A percentile compares a stretch with the other conserved stretches of the same genome.
These are phyloP conservation scores for Salvator merianae DNA, from an alignment of 2,113 vertebrate species.

Conservation along the genomic window DNA sequence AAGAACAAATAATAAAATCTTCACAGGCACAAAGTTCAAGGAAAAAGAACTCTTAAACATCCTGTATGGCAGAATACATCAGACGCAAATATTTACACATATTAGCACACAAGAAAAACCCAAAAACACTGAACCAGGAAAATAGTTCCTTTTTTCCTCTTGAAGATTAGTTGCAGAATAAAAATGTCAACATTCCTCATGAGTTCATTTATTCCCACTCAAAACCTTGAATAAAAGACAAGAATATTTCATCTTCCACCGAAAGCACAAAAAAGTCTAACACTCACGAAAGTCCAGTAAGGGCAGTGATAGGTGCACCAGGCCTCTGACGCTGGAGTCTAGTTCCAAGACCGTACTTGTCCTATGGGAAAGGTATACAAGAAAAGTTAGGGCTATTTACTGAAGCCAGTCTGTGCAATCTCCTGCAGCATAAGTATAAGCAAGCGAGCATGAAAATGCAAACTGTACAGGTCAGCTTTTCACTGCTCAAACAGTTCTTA, in stretches of 20 bases:
- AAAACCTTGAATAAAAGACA: no score
- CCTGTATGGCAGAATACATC: not conserved
- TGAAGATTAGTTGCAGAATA: not conserved
- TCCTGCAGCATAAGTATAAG: slow-evolving; percentile 64
- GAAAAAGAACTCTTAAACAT: not conserved
- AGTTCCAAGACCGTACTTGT: slow-evolving; percentile 96
- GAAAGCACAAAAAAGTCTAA: not conserved
- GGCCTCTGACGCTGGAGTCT: slow-evolving; percentile 92
- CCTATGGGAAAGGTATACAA: slow-evolving; percentile 73
- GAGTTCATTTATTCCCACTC: no score
- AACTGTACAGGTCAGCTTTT: slow-evolving; percentile 42
- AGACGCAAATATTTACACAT: not conserved
- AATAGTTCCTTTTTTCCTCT: not conserved
- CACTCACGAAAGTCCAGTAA: slow-evolving; percentile 95
- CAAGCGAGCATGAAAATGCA: slow-evolving; percentile 66
- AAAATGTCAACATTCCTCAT: no score
- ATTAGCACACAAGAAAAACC: no score
- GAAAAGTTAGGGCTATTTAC: slow-evolving; percentile 22
- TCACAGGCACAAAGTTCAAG: not conserved
- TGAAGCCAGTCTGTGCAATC: slow-evolving; percentile 39
- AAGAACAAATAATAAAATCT: not conserved
- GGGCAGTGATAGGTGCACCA: slow-evolving; percentile 89
- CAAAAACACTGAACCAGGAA: not conserved
- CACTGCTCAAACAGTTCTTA: slow-evolving; percentile 41
- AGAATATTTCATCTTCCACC: not conserved